phyloP scores from a whole-genome alignment of 2,888 invertebrate genomes.

The Anthrax anthrax region DNA sequence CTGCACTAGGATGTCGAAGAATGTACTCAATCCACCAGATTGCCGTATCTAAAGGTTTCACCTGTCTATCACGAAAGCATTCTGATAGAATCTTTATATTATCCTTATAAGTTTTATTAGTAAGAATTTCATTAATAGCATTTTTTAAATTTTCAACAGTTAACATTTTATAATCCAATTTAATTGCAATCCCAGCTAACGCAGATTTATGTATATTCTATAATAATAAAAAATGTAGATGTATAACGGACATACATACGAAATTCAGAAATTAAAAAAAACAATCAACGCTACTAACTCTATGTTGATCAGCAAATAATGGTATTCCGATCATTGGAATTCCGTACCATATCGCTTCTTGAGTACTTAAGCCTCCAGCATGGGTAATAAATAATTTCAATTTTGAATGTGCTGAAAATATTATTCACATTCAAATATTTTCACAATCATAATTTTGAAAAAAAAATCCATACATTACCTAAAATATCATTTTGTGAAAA shows the following conservation, averaged over 20 bases:
- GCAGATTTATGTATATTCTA: conserved; percentile 8
- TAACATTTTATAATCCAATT: conserved; percentile 14
- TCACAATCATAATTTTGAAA: background rate
- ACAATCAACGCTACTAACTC: conserved; percentile 5
- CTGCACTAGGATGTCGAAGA: conserved; percentile 37
- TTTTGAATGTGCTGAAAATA: conserved; percentile 17
- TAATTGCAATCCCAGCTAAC: conserved; percentile 13
- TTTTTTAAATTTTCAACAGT: conserved; percentile 10
- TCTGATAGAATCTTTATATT: conserved; percentile 30
- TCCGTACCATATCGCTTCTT: conserved; percentile 24
- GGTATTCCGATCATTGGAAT: conserved; percentile 26
- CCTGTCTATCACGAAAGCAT: conserved; percentile 36
- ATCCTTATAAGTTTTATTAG: conserved; percentile 11
- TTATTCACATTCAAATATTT: background rate
- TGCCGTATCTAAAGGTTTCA: conserved; percentile 40
- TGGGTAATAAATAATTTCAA: conserved; percentile 23
- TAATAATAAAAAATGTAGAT: background rate
- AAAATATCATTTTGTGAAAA: too few species aligned
- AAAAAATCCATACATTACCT: conserved; percentile 21
- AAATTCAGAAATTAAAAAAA: too few species aligned
- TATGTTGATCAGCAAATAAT: conserved; percentile 21
- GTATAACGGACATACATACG: too few species aligned
- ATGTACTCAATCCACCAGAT: conserved; percentile 47
- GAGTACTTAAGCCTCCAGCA: conserved; percentile 23
- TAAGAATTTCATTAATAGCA: conserved; percentile 12